phyloP scores from a whole-genome alignment of 2,888 invertebrate genomes.

The Vandiemenella viatica region DNA sequence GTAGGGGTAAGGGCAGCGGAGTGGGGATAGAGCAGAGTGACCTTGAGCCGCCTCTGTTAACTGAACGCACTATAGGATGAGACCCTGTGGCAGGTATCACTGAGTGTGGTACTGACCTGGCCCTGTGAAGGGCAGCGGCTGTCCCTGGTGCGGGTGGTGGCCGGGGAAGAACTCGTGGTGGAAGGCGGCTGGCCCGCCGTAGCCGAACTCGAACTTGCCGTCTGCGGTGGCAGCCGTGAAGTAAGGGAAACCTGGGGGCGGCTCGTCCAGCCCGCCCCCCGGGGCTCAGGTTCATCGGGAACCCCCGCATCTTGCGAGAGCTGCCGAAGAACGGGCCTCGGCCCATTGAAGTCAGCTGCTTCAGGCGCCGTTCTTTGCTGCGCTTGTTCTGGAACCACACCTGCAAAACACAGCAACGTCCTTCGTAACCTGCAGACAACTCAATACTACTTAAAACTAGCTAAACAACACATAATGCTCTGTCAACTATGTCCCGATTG shows the following conservation, averaged over 20 bases:
- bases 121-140: conserved; percentile 55
- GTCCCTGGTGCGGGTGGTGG: conserved; percentile 47
- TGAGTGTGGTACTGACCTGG: conserved; percentile 41
- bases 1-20: too few relatives aligned
- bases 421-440: not conserved
- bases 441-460: too few relatives aligned
- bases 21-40: too few relatives aligned
- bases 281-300: conserved; percentile 81
- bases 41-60: too few relatives aligned
- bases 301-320: conserved; percentile 85
- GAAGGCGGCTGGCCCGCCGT: conserved; percentile 54
- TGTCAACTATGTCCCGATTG: too few relatives aligned
- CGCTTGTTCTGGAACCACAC: conserved; percentile 99
- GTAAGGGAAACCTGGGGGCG: conserved; percentile 69
- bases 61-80: too few relatives aligned
- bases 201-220: conserved; percentile 79
- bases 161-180: conserved; percentile 81
- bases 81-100: not conserved
- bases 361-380: conserved; percentile 94
- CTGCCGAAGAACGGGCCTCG: conserved; percentile 83
- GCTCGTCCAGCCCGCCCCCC: conserved; percentile 72
- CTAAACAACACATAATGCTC: too few relatives aligned
- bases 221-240: conserved; percentile 75
- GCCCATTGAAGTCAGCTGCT: conserved; percentile 93
- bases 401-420: conserved; percentile 36